Evolutionary conservation across 1,140 invertebrate species (phyloP).

Genomic region (Heliothis virescens): DNA sequence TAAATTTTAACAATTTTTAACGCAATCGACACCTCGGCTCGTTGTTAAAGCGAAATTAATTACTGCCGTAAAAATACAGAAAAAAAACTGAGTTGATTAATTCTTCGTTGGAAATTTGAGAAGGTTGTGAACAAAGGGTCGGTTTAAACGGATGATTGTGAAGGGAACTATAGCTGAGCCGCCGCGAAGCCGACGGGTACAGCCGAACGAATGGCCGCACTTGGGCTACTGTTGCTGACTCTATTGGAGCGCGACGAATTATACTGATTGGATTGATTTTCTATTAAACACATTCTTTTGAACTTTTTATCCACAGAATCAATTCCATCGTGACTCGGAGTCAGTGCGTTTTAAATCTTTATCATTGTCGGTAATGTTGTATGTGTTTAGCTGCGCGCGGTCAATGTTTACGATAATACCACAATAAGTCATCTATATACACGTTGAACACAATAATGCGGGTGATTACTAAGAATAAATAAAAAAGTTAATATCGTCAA

Average conservation of each 20-base stretch:
- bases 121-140: constrained; percentile 74
- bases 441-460: constrained; percentile 41
- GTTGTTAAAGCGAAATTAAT: constrained; percentile 77
- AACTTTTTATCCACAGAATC: constrained; percentile 64
- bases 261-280: constrained; percentile 78
- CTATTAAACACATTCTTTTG: constrained; percentile 71
- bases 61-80: constrained; percentile 65
- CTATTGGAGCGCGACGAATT: constrained; percentile 71
- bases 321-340: constrained; percentile 73
- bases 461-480: constrained; percentile 69
- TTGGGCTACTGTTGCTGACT: constrained; percentile 58
- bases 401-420: constrained; percentile 39
- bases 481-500: constrained; percentile 85
- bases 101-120: constrained; percentile 73
- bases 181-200: constrained; percentile 12
- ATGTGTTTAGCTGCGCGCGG: constrained; percentile 11
- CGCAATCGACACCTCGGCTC: constrained; percentile 74
- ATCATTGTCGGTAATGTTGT: constrained; percentile 47
- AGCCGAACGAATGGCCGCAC: constrained; percentile 4
- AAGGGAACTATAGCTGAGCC: constrained; percentile 44
- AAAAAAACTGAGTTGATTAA: constrained; percentile 68
- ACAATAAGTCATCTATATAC: constrained; percentile 33
- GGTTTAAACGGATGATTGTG: constrained; percentile 53
- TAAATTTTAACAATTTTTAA: constrained; percentile 70
- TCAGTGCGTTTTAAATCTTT: constrained; percentile 63